Evolutionary conservation across 2,888 invertebrate species (phyloP).

Genomic region (Halictus ligatus): DNA sequence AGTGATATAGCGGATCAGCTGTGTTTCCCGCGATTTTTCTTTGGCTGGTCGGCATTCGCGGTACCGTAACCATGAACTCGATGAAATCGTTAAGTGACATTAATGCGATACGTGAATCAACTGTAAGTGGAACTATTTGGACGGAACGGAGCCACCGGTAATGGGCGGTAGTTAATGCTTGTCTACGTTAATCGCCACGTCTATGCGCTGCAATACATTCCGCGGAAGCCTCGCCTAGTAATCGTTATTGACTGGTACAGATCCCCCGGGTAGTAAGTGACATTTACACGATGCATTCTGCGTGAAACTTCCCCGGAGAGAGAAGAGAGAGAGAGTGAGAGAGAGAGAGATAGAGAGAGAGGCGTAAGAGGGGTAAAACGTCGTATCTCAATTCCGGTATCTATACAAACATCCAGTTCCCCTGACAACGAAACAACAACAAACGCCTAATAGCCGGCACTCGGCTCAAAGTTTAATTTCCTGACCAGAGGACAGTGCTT

Average conservation of each 20-base stretch:
- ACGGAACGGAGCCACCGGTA: constrained; percentile 48
- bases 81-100: constrained; percentile 40
- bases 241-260: constrained; percentile 73
- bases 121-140: constrained; percentile 39
- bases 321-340: not conserved
- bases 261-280: constrained; percentile 72
- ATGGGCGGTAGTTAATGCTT: constrained; percentile 64
- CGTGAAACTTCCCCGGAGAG: constrained; percentile 74
- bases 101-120: constrained; percentile 48
- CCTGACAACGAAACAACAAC: constrained; percentile 82
- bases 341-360: constrained; percentile 26
- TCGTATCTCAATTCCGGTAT: constrained; percentile 82
- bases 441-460: constrained; percentile 81
- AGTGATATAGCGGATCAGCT: not conserved
- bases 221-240: constrained; percentile 64
- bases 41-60: not conserved
- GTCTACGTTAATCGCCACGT: constrained; percentile 64
- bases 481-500: constrained; percentile 79
- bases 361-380: constrained; percentile 57
- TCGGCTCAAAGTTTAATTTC: constrained; percentile 83
- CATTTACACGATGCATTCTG: constrained; percentile 78
- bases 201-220: constrained; percentile 48
- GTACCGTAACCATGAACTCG: not conserved
- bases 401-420: constrained; percentile 78
- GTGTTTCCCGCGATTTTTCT: not conserved